Base-by-base conservation (phyloP, 2,113 vertebrate species). In the Acanthisitta chloris region DNA sequence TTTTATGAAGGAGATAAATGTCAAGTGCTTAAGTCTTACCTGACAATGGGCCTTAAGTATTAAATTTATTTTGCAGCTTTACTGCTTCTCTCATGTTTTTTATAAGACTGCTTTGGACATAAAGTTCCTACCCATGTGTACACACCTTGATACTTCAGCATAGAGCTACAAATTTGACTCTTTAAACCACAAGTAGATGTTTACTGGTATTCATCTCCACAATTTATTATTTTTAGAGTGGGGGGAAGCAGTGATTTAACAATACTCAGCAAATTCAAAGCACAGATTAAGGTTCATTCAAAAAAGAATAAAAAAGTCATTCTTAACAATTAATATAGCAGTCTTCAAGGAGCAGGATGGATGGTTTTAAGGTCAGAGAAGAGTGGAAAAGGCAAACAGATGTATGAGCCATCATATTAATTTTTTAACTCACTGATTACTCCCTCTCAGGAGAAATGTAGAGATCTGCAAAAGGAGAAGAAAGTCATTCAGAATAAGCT, bases 401-500 rank as follows among this genome's bases (percentile, higher is more conserved):
- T 58, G 42, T 58, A 86, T 77, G 28, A 92, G 28, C 38, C 43
- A 79, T 48, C 40, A 46, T 61, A 87, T 67, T 38, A 86, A 40
- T 71, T 92, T 86, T 96, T 96, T 83, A 52, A 34, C 24, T 55
- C 46, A n/a, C 49, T 83, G 58, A 88, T 49, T 74, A 76, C 1
- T 79, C 36, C 36, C 42, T 85, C 61, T 82, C 64, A 40, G 48
- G 24, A 90, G 69, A 86, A 81, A 85, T 57, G 16, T 88, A 91
- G 76, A 85, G 19, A 54, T 49, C 38, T 82, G 45, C 48, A 83
- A 21, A 84, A 88, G 31, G 12, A 86, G n/a, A 80, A 77, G 73
- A 94, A 90, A 80, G 89, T 21, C 46, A 78, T 81, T 86, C 42
- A 55, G n/a, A 93, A 83, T 73, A 76, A 94, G 21, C 66, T 96